These are phyloP conservation scores for Leucoma salicis DNA, from an alignment of 2,888 invertebrate species.

Conservation along the genomic window DNA sequence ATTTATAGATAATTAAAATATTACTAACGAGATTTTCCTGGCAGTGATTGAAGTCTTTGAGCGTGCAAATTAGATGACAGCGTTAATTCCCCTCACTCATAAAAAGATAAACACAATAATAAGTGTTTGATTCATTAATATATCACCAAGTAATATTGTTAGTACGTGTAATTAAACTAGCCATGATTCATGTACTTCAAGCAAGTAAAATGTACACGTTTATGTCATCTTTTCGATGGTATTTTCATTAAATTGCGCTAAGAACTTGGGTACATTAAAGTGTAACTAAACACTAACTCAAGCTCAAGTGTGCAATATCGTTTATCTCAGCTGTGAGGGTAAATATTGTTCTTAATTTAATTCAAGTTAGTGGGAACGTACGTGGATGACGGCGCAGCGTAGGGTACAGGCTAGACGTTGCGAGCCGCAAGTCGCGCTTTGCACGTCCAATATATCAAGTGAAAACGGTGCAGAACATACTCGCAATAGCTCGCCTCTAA, in stretches of 20 bases:
- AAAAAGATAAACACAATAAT: no score
- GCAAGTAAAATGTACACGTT: no score
- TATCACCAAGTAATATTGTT: no score
- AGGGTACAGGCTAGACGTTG: slow-evolving; percentile 33
- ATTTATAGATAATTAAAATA: slow-evolving; percentile 34
- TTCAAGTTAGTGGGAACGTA: slow-evolving; percentile 67
- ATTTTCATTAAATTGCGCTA: slow-evolving; percentile 57
- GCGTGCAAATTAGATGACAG: no score
- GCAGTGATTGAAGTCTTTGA: no score
- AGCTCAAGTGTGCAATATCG: slow-evolving; percentile 75
- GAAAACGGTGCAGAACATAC: slow-evolving; percentile 67
- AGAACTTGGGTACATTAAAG: slow-evolving; percentile 70
- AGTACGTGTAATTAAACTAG: no score
- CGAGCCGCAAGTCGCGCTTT: slow-evolving; percentile 69
- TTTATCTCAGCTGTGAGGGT: slow-evolving; percentile 72
- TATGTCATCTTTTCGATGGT: slow-evolving; percentile 39
- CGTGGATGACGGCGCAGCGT: slow-evolving; percentile 56
- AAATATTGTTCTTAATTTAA: slow-evolving; percentile 82
- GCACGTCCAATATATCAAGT: slow-evolving; percentile 76
- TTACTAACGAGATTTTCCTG: background rate
- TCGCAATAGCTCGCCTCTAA: slow-evolving; percentile 76
- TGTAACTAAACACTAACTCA: slow-evolving; percentile 69
- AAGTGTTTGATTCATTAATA: no score
- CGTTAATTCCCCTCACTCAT: no score
- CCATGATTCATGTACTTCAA: no score